Base-by-base conservation (phyloP, 2,797 vertebrate genomes). In the Pipistrellus pygmaeus region DNA sequence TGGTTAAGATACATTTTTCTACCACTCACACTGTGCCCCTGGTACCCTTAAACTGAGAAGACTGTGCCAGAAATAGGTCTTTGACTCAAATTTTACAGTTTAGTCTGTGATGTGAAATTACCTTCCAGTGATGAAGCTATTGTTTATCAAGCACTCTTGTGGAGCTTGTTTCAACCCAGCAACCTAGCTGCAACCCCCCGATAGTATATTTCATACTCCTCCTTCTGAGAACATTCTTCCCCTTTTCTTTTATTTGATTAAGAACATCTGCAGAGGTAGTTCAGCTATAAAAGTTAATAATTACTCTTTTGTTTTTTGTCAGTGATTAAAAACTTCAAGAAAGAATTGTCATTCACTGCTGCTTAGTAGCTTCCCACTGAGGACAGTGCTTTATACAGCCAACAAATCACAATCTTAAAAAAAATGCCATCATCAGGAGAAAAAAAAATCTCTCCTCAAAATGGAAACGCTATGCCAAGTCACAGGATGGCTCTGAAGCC, bases 291-390 rank as follows among this genome's bases (percentile, higher is more conserved):
- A 97, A 97, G 81, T 97, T 96, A 97, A 69, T 96, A 97, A 97
- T 96, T 98, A 93, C 23, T 82, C 69, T 91, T 96, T 96, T 81
- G 27, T 51, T 76, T 92, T 92, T 77, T 88, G 84, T 41, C 77
- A 11, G 23, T 96, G 96, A 97, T 97, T 95, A 96, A 97, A 98
- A 98, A 80, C 95, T 91, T 84, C 48, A 83, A 93, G 75, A 75
- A 94, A 97, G 95, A 94, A 81, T 85, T 80, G 95, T 92, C 76
- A 93, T 72, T 94, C 89, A 95, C 72, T n/a, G 57, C n/a, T 90
- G 51, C 91, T 96, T 75, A 51, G 80, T 88, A 96, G 88, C 64
- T 96, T 97, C 71, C 94, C 94, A 93, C 23, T 32, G 82, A 90
- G 30, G 93, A 91, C 3, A 90, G 68, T 21, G 35, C 71, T 97